Conservation (phyloP, 2,113 vertebrate genomes). For the Mugil cephalus region DNA sequence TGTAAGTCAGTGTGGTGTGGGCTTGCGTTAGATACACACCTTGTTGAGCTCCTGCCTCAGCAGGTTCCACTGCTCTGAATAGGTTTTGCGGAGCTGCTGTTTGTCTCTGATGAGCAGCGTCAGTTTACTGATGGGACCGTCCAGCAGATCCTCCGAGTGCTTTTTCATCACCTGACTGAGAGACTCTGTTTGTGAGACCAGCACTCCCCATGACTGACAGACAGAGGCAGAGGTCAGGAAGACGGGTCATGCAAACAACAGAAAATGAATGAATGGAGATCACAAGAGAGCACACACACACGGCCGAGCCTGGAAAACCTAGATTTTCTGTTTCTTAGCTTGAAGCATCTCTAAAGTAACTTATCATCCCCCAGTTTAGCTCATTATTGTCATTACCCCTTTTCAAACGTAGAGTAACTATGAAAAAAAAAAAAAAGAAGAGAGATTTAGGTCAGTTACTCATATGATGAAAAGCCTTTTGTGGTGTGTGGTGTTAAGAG, state of each 20-base stretch:
- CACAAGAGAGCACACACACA: not conserved
- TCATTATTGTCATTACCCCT: too few relatives aligned
- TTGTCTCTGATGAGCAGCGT: conserved; percentile 93
- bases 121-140: conserved; percentile 92
- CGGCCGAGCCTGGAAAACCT: too few relatives aligned
- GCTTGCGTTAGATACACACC: conserved; percentile 21
- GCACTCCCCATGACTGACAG: conserved; percentile 89
- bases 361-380: too few relatives aligned
- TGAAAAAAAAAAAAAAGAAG: too few relatives aligned
- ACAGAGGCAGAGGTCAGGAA: not conserved
- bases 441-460: too few relatives aligned
- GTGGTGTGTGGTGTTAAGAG: too few relatives aligned
- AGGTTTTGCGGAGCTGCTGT: conserved; percentile 92
- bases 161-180: conserved; percentile 90
- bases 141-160: conserved; percentile 89
- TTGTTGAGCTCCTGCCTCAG: conserved; percentile 90
- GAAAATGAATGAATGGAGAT: not conserved
- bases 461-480: too few relatives aligned
- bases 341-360: not conserved
- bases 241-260: not conserved
- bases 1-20: not conserved
- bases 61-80: conserved; percentile 91
- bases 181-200: conserved; percentile 89
- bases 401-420: too few relatives aligned
- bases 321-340: not conserved